Base-by-base conservation (phyloP, 37 sponge, comb jelly and placozoan genomes). In the Axinella damicornis region DNA sequence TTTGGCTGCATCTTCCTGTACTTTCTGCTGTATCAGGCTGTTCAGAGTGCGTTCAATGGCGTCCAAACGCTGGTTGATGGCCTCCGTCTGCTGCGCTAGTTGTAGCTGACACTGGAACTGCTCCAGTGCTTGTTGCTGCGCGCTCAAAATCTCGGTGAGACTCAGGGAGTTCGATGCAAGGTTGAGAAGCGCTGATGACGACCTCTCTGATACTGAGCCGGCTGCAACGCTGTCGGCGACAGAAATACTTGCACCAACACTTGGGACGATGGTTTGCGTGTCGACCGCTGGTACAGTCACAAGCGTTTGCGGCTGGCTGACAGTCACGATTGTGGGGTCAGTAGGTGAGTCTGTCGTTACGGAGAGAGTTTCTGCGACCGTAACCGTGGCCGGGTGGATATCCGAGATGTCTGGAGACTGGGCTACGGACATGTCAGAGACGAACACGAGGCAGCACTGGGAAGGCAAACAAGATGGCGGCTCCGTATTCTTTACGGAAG, bases 91-190 rank as follows among this genome's bases (percentile, higher is more conserved):
- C 36, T 93, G 90, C 38, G 90, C 90, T 12, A 93, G 79, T 56
- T 93, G 94, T 14, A 93, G 80, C 57, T 93, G 94, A 24, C 88
- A 87, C 24, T 93, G 94, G 41, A 93, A 87, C 85, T 93, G 94
- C 59, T 93, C 94, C 57, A 93, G 69, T 2, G 94, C 94, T 65
- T 93, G 94, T 69, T 93, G 94, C 73, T 93, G 94, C 20, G 90
- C 94, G 80, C 86, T 93, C 69, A 93, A 71, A 18, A 93, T 93
- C 71, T 93, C 94, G 21, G 88, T 93, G 57, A 93, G 76, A 65
- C 88, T 93, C 27, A 89, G 89, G 27, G 85, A 83, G 27, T 74
- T 83, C 13, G 90, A 89, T 52, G 94, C 94, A 1, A 93, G 81
- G 39, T 82, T 87, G 0, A 93, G 73, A 19, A 93, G 83, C 0